Base-by-base conservation (phyloP, 1,140 invertebrate genomes). In the Hermetia illucens region DNA sequence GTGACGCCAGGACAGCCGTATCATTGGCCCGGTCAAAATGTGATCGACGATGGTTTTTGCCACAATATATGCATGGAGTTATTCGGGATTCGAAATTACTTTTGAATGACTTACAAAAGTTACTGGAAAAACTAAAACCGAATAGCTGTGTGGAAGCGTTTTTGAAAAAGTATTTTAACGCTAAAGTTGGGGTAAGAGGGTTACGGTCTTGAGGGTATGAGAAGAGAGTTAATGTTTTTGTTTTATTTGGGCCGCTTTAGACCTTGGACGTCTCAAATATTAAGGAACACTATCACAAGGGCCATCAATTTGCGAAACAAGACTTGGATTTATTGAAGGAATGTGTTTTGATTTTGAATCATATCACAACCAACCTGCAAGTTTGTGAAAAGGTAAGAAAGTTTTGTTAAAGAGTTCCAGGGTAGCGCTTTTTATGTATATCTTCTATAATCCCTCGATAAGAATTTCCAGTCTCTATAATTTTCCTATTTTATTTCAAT, bases 1-100 rank as follows among this genome's bases (percentile, higher is more conserved):
- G 74, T 42, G 69, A 78, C 62, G 63, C 71, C 20, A 66, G 62
- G 50, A 77, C 72, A 13, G 74, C 75, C 3, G 60, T 76, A 6
- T 68, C 65, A 17, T 53, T 79, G 34, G 73, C 75, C 18, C 55
- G 75, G 45, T 65, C 63, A 13, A 53, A 63, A 18, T 61, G 68
- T 45, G 64, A 65, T 29, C 64, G 71, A 47, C 52, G 63, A 36
- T 62, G 67, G 45, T 73, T 75, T 43, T 70, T 78, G 38, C 57
- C 57, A 1, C 42, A 55, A 1, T 53, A 49, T 10, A 45, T 52
- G 21, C 41, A 47, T 13, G 53, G 57, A 2, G 57, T 53, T 36
- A 51, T 58, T 13, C 53, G 54, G 24, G 55, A 58, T 44, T 55
- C 57, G 2, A 59, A 59, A 38, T 40, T 50, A 36, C 34, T 59